These are phyloP conservation scores for Monomorium pharaonis DNA, from an alignment of 1,140 invertebrate genomes.

Conservation along the genomic window DNA sequence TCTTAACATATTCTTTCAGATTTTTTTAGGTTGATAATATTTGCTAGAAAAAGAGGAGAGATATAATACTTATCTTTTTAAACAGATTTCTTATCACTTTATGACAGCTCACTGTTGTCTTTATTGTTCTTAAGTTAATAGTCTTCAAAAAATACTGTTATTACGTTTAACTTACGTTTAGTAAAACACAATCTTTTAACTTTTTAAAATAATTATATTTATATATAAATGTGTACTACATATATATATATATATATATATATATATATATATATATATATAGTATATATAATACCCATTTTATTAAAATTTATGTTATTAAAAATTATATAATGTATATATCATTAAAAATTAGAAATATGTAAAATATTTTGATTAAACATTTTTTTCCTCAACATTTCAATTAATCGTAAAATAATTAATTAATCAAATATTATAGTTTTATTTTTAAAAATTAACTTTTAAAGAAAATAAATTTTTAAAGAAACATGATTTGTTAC, in stretches of 20 bases:
- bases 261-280: not conserved
- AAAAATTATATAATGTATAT: too few relatives aligned
- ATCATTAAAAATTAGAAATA: not conserved
- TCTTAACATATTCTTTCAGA: conserved; percentile 72
- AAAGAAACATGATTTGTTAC: too few relatives aligned
- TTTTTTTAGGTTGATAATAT: conserved; percentile 53
- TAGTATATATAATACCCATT: not conserved
- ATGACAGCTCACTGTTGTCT: not conserved
- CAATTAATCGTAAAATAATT: not conserved
- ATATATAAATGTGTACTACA: not conserved
- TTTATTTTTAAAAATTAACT: not conserved
- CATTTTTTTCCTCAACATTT: not conserved
- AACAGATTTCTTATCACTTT: conserved; percentile 40
- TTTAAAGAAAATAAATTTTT: not conserved
- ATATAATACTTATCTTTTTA: conserved; percentile 24
- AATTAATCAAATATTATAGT: not conserved
- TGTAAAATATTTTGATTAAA: not conserved
- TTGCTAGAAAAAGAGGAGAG: conserved; percentile 15
- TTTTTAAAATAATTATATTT: not conserved
- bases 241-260: not conserved
- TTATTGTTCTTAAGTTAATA: not conserved
- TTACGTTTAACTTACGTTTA: not conserved
- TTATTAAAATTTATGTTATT: too few relatives aligned
- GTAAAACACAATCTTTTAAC: not conserved
- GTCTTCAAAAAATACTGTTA: not conserved